Evolutionary conservation across 2,113 vertebrate genomes (phyloP), one percentile per base, ranked within the genome.

Genomic region (Nothobranchius furzeri): DNA sequence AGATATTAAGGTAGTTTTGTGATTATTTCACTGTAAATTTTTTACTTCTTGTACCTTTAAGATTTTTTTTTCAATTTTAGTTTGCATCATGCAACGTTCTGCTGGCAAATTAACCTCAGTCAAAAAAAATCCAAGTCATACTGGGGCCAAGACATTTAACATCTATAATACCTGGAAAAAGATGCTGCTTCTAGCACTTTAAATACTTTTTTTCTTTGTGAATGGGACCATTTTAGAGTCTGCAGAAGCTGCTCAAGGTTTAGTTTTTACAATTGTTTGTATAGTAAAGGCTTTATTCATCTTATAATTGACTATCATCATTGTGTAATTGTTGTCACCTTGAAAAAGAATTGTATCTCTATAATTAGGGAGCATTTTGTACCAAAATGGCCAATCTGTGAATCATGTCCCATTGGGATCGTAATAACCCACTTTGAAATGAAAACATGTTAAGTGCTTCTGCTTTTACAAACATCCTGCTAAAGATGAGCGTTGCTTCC

Each of bases 361-460:
- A 6, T 12, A 4, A 40, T 35, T 58, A 17, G 25, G 46, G 14
- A 70, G 70, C 17, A 2, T 55, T 17, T 48, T 59, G 43, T 50
- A 17, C 11, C 51, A 30, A 67, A 62, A 49, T 46, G 47, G 14
- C 55, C 64, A 49, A 68, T 68, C 30, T 46, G 62, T 72, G 55
- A 83, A 40, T 68, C 47, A 65, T 10, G 37, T 43, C 65, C 48
- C 74, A 47, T 50, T 52, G 63, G 74, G 52, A 36, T 24, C 47
- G 25, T 63, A 47, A 70, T 68, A 45, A 67, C 17, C 52, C 49
- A 24, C 17, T 77, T 51, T 60, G 55, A 63, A 53, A 78, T 74
- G 1, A 64, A 76, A 72, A 76, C 69, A 60, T 42, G 58, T 46
- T 30, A 65, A 35, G 35, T 48, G 47, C 6, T 12, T 51, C 36